Evolutionary conservation across 2,888 invertebrate species (phyloP).

Genomic region (Lasioglossum malachurum): DNA sequence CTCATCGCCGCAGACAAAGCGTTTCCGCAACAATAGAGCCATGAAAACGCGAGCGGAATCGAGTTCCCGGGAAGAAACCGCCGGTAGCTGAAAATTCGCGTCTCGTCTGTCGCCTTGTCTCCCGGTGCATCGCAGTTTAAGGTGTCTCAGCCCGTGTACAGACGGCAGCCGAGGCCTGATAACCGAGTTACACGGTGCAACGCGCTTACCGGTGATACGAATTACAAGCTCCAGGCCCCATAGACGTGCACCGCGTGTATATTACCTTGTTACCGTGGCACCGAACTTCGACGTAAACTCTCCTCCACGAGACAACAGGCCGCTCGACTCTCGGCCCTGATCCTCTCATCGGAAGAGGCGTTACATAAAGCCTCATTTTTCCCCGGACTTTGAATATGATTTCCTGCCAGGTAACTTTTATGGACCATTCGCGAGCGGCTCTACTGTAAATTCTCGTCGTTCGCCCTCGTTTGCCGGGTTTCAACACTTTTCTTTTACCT

Average conservation of each 20-base stretch:
- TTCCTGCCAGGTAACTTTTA: neutral
- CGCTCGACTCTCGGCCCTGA: neutral
- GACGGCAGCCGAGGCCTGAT: conserved; percentile 35
- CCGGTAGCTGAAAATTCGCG: conserved; percentile 30
- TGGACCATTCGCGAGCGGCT: neutral
- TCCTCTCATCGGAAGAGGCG: neutral
- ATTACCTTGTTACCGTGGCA: conserved; percentile 70
- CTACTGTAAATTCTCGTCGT: conserved; percentile 3
- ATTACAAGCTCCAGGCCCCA: conserved; percentile 64
- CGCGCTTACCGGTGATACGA: conserved; percentile 67
- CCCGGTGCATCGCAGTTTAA: conserved; percentile 34
- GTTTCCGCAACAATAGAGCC: neutral
- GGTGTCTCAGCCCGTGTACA: conserved; percentile 30
- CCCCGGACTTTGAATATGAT: conserved; percentile 2
- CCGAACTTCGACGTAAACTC: conserved; percentile 58
- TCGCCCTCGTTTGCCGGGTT: neutral
- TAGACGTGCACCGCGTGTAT: conserved; percentile 69
- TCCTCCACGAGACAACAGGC: conserved; percentile 44
- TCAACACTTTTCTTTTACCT: neutral
- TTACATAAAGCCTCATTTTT: conserved; percentile 9
- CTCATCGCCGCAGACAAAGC: neutral
- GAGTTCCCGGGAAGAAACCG: conserved; percentile 17
- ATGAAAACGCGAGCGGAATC: conserved; percentile 10
- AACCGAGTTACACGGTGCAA: conserved; percentile 68
- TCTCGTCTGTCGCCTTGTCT: conserved; percentile 7